These are phyloP conservation scores for Antidorcas marsupialis DNA, from an alignment of 2,113 vertebrate species.

Conservation along the genomic window DNA sequence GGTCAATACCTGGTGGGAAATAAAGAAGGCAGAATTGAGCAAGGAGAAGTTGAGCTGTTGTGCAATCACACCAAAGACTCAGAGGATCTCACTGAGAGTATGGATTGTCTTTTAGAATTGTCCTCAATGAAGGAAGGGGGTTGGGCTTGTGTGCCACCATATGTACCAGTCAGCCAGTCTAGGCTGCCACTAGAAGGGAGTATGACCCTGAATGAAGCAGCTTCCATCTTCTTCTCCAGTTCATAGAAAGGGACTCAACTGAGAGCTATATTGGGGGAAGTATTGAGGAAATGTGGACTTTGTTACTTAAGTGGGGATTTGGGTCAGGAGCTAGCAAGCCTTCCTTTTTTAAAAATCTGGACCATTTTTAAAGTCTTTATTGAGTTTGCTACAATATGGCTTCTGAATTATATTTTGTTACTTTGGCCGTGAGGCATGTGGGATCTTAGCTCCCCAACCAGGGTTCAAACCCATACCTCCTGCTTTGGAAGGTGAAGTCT, in stretches of 20 bases:
- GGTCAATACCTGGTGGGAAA: neutral
- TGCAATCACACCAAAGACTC: neutral
- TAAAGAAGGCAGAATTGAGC: neutral
- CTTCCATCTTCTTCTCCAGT: neutral
- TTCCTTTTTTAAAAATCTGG: neutral
- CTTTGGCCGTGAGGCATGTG: rapidly evolving
- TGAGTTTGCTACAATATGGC: neutral
- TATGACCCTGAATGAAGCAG: neutral
- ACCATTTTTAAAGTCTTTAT: neutral
- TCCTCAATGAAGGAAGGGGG: neutral
- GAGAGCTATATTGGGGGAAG: neutral
- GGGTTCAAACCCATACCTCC: neutral
- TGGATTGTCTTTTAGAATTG: neutral
- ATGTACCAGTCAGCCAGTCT: neutral
- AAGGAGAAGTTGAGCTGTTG: neutral
- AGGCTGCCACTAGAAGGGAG: neutral
- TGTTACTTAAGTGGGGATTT: neutral
- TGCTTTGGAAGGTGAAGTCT: neutral
- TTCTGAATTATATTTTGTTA: neutral
- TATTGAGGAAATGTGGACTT: neutral
- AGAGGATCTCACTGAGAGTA: neutral
- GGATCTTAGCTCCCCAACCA: neutral
- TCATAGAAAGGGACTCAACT: neutral
- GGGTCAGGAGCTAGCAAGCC: neutral
- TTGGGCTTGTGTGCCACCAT: neutral